These are phyloP conservation scores for Poeciliopsis occidentalis DNA, from an alignment of 2,113 vertebrate species.

Conservation along the genomic window DNA sequence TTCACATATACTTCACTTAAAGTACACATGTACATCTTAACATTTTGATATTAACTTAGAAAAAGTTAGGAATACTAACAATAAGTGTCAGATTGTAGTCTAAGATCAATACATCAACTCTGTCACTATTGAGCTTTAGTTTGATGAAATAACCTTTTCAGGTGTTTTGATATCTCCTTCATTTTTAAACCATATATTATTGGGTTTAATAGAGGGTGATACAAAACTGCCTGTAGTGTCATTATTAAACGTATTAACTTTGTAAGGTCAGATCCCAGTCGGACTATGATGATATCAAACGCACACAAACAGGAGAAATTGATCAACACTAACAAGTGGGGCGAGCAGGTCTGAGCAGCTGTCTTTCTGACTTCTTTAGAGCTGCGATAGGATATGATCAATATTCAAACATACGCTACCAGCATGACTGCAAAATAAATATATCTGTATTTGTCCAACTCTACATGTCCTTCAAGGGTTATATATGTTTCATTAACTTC, in stretches of 20 bases:
- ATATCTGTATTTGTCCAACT: constrained; percentile 31
- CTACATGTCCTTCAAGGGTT: constrained; percentile 33
- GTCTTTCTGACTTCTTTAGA: constrained; percentile 2
- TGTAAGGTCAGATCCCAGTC: constrained; percentile 11
- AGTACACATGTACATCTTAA: no score
- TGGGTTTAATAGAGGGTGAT: constrained; percentile 30
- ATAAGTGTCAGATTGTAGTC: no score
- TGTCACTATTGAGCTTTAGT: no score
- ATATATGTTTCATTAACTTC: constrained; percentile 34
- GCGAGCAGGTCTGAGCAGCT: constrained; percentile 10
- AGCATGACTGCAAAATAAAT: constrained; percentile 49
- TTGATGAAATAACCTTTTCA: neutral
- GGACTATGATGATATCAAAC: constrained; percentile 4
- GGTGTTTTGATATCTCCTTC: constrained; percentile 30
- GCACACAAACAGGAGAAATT: neutral
- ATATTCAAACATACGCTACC: constrained; percentile 30
- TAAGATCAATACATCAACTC: no score
- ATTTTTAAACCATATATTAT: constrained; percentile 30
- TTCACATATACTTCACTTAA: no score
- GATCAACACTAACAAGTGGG: constrained; percentile 15
- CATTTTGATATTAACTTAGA: no score
- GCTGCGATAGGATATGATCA: constrained; percentile 11
- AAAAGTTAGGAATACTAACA: no score
- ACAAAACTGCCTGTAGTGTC: constrained; percentile 21
- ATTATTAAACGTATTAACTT: neutral